Percentiles rank a stretch among this genome's conserved stretches.
Conservation (phyloP, 2,888 invertebrate genomes). For the Globia sparganii region DNA sequence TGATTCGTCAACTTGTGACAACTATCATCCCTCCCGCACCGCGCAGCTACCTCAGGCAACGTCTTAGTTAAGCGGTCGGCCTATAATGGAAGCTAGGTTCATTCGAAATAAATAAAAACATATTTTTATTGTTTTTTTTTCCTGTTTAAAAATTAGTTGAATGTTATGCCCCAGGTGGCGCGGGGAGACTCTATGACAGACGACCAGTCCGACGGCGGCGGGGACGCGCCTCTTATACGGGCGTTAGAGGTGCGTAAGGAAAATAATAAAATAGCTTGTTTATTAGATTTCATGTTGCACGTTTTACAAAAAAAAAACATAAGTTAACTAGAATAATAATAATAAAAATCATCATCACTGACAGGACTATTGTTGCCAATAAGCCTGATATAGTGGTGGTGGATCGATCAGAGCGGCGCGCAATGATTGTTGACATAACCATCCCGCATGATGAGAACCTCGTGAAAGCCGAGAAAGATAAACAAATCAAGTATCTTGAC, state of each 20-base stretch:
- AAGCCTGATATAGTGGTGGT: too few relatives aligned
- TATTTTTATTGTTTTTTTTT: background rate
- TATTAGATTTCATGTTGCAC: background rate
- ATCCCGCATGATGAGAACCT: too few relatives aligned
- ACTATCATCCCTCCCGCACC: too few relatives aligned
- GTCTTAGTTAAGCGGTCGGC: too few relatives aligned
- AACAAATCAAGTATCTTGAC: too few relatives aligned
- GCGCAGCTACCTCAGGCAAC: too few relatives aligned
- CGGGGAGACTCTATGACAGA: conserved; percentile 79
- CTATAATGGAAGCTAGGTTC: background rate
- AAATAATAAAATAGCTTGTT: background rate
- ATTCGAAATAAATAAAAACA: background rate
- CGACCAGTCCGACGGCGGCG: conserved; percentile 84
- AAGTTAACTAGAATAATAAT: background rate
- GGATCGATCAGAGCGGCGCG: too few relatives aligned
- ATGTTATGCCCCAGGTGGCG: conserved; percentile 71
- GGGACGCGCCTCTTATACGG: conserved; percentile 80
- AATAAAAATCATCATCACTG: too few relatives aligned
- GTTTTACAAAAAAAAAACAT: background rate
- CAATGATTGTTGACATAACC: too few relatives aligned
- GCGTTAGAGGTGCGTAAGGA: conserved; percentile 77
- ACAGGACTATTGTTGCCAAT: too few relatives aligned
- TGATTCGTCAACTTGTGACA: too few relatives aligned
- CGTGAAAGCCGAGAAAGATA: too few relatives aligned
- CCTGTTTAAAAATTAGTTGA: background rate